Conservation (phyloP, 2,797 vertebrate species). For the Enteromius paludinosus region DNA sequence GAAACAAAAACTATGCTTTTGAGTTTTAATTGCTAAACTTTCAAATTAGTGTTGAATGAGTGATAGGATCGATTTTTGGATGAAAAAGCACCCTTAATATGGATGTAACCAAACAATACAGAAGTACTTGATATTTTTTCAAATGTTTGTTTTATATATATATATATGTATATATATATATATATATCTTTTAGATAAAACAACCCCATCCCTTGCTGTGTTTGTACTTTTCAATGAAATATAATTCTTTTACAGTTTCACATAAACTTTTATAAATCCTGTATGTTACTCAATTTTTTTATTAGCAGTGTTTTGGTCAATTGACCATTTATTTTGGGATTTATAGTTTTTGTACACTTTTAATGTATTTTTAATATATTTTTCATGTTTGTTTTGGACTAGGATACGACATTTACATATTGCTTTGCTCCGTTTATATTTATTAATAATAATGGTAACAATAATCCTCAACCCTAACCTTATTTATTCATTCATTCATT, state of each 20-base stretch:
- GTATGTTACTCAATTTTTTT: neutral
- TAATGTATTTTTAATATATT: neutral
- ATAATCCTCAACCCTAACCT: no score
- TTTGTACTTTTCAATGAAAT: neutral
- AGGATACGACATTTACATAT: neutral
- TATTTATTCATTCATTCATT: neutral
- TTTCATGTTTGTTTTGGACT: neutral
- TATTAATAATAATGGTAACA: neutral
- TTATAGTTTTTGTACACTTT: neutral
- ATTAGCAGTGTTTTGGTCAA: neutral
- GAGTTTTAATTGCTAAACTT: neutral
- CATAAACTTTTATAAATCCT: neutral
- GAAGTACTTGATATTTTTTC: neutral
- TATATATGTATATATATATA: neutral
- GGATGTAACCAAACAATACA: neutral
- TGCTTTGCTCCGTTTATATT: neutral
- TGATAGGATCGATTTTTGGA: neutral
- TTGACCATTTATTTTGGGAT: neutral
- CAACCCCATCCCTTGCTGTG: neutral
- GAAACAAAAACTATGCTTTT: neutral
- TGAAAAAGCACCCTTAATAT: neutral
- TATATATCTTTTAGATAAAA: no score
- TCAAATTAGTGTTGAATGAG: neutral
- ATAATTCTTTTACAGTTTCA: neutral
- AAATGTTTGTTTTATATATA: no score